phyloP scores from a whole-genome alignment of 2,797 vertebrate species.

The Galaxias olidus region DNA sequence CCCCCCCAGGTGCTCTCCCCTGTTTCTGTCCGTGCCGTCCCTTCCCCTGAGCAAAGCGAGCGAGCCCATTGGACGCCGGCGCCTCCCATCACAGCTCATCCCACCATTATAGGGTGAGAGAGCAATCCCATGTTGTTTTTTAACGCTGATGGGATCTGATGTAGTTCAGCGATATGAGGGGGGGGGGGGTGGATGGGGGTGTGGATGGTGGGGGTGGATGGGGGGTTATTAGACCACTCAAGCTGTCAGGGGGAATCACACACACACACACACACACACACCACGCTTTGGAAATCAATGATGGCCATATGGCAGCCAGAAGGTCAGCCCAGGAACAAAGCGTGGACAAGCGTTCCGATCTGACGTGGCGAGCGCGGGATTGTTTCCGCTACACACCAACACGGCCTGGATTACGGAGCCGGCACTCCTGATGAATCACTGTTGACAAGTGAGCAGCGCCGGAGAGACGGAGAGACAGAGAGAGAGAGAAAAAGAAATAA shows the following conservation, averaged over 20 bases:
- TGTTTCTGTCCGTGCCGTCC: conserved; percentile 27
- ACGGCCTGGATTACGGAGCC: conserved; percentile 19
- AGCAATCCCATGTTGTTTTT: conserved; percentile 52
- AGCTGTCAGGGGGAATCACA: conserved; percentile 56
- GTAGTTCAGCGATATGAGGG: conserved; percentile 43
- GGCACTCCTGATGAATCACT: conserved; percentile 44
- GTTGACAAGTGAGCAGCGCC: conserved; percentile 13
- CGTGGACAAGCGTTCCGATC: conserved; percentile 38
- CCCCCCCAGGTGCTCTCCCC: conserved; percentile 43
- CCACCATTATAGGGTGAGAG: conserved; percentile 34
- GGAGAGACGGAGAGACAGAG: not conserved
- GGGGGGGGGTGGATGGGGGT: conserved; percentile 5
- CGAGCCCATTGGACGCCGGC: conserved; percentile 36
- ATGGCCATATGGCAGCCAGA: conserved; percentile 59
- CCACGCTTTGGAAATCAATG: conserved; percentile 54
- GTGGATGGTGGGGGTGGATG: not conserved
- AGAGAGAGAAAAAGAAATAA: not conserved
- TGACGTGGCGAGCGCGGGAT: conserved; percentile 48
- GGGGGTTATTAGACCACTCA: conserved; percentile 45
- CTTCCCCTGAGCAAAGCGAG: conserved; percentile 28
- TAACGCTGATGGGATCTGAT: conserved; percentile 62
- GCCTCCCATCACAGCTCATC: conserved; percentile 30
- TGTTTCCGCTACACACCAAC: conserved; percentile 33
- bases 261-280: too few relatives aligned
- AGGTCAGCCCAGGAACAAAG: conserved; percentile 62